These are phyloP conservation scores for Solenopsis fugax DNA, from an alignment of 1,140 invertebrate genomes.

Conservation along the genomic window DNA sequence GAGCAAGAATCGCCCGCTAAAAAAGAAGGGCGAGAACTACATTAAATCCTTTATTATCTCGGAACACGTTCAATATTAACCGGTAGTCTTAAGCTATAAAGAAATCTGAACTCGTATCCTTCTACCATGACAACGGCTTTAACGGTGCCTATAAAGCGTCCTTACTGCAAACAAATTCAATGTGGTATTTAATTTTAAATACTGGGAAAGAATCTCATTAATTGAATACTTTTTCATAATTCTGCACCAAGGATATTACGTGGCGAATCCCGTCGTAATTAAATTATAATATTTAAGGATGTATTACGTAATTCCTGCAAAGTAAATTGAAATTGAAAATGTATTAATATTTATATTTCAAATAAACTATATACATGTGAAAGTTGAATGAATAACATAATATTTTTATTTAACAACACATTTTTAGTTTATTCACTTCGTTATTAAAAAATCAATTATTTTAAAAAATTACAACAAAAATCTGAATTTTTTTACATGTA, in stretches of 20 bases:
- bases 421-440: too few species aligned
- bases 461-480: too few species aligned
- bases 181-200: neutral
- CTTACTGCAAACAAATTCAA: neutral
- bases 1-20: conserved; percentile 76
- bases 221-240: neutral
- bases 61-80: conserved; percentile 65
- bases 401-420: too few species aligned
- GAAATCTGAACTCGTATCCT: conserved; percentile 53
- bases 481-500: too few species aligned
- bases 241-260: neutral
- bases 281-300: conserved; percentile 24
- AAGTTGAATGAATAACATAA: too few species aligned
- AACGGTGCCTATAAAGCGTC: neutral
- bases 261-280: neutral
- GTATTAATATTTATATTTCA: too few species aligned
- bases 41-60: conserved; percentile 67
- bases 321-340: too few species aligned
- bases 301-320: too few species aligned
- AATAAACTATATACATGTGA: too few species aligned
- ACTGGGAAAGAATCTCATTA: neutral
- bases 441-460: too few species aligned
- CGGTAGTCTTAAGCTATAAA: conserved; percentile 28
- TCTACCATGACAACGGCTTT: neutral
- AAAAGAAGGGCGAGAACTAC: conserved; percentile 71